Percentiles rank a stretch among this genome's conserved stretches.
Conservation (phyloP, 2,888 invertebrate genomes). For the Plebejus melissa region DNA sequence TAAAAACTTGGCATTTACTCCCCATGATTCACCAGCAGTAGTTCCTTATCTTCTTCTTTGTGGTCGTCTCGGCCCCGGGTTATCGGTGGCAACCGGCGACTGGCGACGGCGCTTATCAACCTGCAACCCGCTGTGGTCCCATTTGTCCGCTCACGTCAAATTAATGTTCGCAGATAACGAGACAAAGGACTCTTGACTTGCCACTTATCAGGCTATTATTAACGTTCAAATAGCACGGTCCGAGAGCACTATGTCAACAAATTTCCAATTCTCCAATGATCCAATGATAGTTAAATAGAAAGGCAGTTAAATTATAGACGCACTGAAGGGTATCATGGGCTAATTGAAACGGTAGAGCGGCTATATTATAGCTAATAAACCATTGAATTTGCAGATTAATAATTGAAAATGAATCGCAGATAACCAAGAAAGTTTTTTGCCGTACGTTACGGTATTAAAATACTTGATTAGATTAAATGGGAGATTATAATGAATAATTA, state of each 20-base stretch:
- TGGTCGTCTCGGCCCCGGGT: conserved; percentile 39
- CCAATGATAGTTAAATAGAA: not conserved
- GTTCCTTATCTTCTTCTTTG: conserved; percentile 13
- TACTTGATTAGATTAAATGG: not conserved
- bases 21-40: not conserved
- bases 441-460: not conserved
- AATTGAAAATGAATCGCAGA: not conserved
- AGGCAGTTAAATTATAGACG: not conserved
- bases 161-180: conserved; percentile 26
- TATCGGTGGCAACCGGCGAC: conserved; percentile 37
- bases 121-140: conserved; percentile 33
- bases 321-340: not conserved
- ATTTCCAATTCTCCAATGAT: not conserved
- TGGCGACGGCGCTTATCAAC: conserved; percentile 47
- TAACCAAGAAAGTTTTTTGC: not conserved
- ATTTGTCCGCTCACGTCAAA: conserved; percentile 38
- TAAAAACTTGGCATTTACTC: not conserved
- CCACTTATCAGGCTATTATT: conserved; percentile 37
- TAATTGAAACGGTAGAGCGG: not conserved
- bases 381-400: not conserved
- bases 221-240: conserved; percentile 8
- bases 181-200: conserved; percentile 27
- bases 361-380: not conserved
- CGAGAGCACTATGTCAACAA: conserved; percentile 12
- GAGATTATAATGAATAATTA: conserved; percentile 1